These are phyloP conservation scores for Pelvicachromis taeniatus DNA, from an alignment of 2,113 vertebrate species.

Conservation along the genomic window DNA sequence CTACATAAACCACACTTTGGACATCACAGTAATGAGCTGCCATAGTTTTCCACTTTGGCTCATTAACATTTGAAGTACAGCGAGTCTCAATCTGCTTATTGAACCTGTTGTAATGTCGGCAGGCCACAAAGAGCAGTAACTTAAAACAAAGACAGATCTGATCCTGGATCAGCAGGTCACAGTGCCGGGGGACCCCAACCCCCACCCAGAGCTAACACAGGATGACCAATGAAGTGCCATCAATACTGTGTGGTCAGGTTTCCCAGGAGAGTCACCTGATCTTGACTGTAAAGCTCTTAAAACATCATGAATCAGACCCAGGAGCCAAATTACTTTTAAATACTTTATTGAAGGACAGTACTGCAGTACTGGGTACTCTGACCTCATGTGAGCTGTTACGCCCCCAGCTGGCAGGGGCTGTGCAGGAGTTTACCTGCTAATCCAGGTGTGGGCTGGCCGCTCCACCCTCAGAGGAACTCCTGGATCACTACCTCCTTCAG, in stretches of 20 bases:
- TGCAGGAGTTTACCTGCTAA: not conserved
- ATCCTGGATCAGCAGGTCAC: not conserved
- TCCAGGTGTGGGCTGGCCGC: not conserved
- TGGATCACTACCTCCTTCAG: slow-evolving; percentile 87
- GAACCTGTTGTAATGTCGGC: not conserved
- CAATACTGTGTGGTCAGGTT: not conserved
- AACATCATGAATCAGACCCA: not conserved
- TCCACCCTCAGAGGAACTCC: slow-evolving; percentile 65
- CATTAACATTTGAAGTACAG: not conserved
- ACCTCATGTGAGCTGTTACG: not conserved
- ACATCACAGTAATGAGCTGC: not conserved
- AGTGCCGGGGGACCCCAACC: not conserved
- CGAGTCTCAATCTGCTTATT: not conserved
- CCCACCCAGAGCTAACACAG: not conserved
- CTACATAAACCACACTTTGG: not conserved
- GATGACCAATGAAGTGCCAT: not conserved
- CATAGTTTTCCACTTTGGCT: not conserved
- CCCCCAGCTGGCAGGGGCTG: not conserved
- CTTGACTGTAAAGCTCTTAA: not conserved
- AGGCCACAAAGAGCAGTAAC: not conserved
- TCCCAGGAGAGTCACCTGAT: not conserved
- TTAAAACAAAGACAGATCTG: not conserved
- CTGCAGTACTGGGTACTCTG: not conserved
- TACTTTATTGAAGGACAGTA: not conserved
- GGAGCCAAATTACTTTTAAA: not conserved